Evolutionary conservation across 2,888 invertebrate species (phyloP).

Genomic region (Drosophila melanosoma): DNA sequence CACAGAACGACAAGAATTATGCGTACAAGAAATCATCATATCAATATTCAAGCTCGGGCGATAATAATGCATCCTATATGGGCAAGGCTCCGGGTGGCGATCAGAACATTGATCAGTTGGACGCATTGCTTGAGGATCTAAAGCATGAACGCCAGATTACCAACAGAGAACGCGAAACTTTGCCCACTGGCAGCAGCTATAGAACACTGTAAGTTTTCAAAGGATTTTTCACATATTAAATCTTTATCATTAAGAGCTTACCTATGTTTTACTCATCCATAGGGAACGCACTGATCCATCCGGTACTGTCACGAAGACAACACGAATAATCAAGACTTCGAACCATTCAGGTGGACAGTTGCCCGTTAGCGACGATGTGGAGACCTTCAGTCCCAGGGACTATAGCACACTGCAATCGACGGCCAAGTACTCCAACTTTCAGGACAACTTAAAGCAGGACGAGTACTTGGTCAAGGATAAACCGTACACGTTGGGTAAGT

Average conservation of each 20-base stretch:
- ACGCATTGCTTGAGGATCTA: slow-evolving; percentile 90
- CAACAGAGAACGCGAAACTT: slow-evolving; percentile 64
- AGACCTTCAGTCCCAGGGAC: slow-evolving; percentile 74
- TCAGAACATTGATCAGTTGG: slow-evolving; percentile 91
- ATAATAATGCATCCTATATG: slow-evolving; percentile 72
- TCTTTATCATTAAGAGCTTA: not conserved
- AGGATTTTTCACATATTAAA: not conserved
- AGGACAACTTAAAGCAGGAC: slow-evolving; percentile 66
- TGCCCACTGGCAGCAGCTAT: slow-evolving; percentile 74
- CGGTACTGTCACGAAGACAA: slow-evolving; percentile 81
- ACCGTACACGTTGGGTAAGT: slow-evolving; percentile 72
- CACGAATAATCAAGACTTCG: slow-evolving; percentile 80
- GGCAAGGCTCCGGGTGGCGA: slow-evolving; percentile 65
- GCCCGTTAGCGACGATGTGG: slow-evolving; percentile 73
- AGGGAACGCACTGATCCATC: slow-evolving; percentile 82
- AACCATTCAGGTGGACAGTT: slow-evolving; percentile 71
- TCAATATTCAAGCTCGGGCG: slow-evolving; percentile 82
- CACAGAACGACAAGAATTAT: slow-evolving; percentile 82
- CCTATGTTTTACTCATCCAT: too few species aligned
- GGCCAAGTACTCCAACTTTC: slow-evolving; percentile 71
- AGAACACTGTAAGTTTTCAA: slow-evolving; percentile 79
- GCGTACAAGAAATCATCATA: slow-evolving; percentile 84
- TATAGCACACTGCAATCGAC: slow-evolving; percentile 78
- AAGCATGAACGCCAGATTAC: slow-evolving; percentile 85
- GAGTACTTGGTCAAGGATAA: slow-evolving; percentile 77